Evolutionary conservation across 2,888 invertebrate genomes (phyloP).

Genomic region (Dromius quadrimaculatus): DNA sequence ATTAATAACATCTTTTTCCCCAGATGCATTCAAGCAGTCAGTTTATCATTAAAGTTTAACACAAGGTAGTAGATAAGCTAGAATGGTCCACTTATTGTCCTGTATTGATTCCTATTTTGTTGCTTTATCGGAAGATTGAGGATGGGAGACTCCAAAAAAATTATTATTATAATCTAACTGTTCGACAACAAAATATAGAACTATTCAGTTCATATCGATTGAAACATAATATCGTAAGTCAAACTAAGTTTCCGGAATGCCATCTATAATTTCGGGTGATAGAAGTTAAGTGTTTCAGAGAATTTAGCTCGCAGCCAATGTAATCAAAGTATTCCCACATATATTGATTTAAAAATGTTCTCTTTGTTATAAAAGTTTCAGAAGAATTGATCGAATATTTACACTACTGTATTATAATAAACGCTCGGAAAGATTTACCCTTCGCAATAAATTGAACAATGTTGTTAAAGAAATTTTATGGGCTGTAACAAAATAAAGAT

Average conservation of each 20-base stretch:
- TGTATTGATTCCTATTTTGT: slow-evolving; percentile 8
- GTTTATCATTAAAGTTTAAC: slow-evolving; percentile 24
- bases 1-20: slow-evolving; percentile 45
- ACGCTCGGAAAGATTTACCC: too few species aligned
- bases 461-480: too few species aligned
- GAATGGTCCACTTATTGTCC: slow-evolving; percentile 32
- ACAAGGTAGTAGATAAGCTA: slow-evolving; percentile 5
- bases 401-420: too few species aligned
- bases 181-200: background rate
- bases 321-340: slow-evolving; percentile 10
- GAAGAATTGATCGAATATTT: too few species aligned
- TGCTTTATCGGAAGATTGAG: slow-evolving; percentile 21
- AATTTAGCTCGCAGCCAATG: background rate
- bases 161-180: too few species aligned
- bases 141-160: too few species aligned
- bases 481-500: too few species aligned
- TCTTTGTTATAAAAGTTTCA: too few species aligned
- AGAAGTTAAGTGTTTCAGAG: slow-evolving; percentile 3
- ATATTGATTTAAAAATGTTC: slow-evolving; percentile 18
- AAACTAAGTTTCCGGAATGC: slow-evolving; percentile 12
- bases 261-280: slow-evolving; percentile 24
- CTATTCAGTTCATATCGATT: slow-evolving; percentile 19
- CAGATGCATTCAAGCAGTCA: slow-evolving; percentile 28
- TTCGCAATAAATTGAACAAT: too few species aligned
- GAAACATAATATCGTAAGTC: slow-evolving; percentile 15